Evolutionary conservation across 1,140 invertebrate genomes (phyloP), one percentile per base, ranked within the genome.

Genomic region (Arion vulgaris): DNA sequence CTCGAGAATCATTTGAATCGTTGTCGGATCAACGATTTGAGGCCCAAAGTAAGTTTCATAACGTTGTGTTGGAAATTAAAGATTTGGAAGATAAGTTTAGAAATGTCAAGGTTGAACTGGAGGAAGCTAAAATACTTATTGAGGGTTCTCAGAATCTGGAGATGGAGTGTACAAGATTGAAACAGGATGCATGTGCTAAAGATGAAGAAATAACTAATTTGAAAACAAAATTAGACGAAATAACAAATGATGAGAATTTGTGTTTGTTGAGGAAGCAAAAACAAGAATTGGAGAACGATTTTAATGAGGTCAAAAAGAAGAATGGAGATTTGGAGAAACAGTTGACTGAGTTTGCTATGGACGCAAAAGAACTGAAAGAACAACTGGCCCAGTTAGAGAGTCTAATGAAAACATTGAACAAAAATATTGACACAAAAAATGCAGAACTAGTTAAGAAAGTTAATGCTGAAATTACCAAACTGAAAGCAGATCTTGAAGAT

Each of bases 1-100:
- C 76, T 19, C 38, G 45, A 41, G 76, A 78, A 19, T 78, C 76
- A 9, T 78, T 78, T 78, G 76, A 78, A 38, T 78, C 76, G 0
- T 53, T 78, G 5, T 78, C 76, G 0, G n/a, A 32, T 45, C 76
- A 78, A 26, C 51, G 76, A 32, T 78, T 78, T 68, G 76, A 78
- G 38, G 76, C 53, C 36, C 76, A 78, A 53, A 68, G 53, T 23
- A 78, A 66, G 34, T 23, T 78, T 0, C 26, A 53, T 17, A 34
- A 0, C 38, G 53, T 45, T 26, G 41, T 78, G 39, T 5, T 23
- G 28, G 76, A 78, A 41, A 78, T 39, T 38, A 53, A 66, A 19
- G 76, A 36, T n/a, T 23, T 68, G 2, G 76, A 78, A 34, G 13
- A 68, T 26, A 68, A 39, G 34, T 17, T 78, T 4, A 78, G 66